A percentile compares a stretch with the other conserved stretches of the same genome.
These are phyloP conservation scores for Ictalurus furcatus DNA, from an alignment of 2,113 vertebrate species.

Conservation along the genomic window DNA sequence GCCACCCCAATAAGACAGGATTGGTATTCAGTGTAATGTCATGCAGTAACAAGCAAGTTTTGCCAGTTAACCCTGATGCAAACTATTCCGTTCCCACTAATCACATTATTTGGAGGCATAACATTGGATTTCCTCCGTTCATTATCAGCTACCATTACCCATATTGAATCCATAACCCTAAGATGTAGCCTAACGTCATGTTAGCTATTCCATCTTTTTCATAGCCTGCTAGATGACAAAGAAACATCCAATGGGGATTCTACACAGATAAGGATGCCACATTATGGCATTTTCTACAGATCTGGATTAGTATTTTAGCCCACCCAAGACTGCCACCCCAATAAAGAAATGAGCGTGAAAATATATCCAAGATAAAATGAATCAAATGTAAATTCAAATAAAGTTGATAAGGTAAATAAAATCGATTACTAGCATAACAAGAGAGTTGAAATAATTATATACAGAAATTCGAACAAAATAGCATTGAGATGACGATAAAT, in stretches of 20 bases:
- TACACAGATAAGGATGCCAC: neutral
- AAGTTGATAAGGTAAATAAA: neutral
- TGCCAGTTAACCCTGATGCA: neutral
- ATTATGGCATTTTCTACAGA: neutral
- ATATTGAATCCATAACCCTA: neutral
- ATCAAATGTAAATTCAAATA: neutral
- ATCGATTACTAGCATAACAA: neutral
- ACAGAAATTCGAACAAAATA: neutral
- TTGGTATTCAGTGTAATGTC: neutral
- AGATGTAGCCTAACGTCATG: neutral
- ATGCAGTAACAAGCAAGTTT: neutral
- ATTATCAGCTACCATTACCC: neutral
- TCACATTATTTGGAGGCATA: neutral
- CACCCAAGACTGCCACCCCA: neutral
- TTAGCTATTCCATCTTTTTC: neutral
- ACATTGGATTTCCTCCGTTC: neutral
- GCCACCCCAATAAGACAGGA: neutral
- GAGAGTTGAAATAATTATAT: neutral
- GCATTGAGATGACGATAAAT: neutral
- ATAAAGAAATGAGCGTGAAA: neutral
- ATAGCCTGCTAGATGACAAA: neutral
- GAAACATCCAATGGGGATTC: neutral
- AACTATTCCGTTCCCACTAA: neutral
- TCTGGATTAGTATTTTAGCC: neutral
- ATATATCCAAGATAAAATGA: neutral